Percentiles rank a stretch among this genome's conserved stretches.
Conservation (phyloP, 2,113 vertebrate genomes). For the Neofelis nebulosa region DNA sequence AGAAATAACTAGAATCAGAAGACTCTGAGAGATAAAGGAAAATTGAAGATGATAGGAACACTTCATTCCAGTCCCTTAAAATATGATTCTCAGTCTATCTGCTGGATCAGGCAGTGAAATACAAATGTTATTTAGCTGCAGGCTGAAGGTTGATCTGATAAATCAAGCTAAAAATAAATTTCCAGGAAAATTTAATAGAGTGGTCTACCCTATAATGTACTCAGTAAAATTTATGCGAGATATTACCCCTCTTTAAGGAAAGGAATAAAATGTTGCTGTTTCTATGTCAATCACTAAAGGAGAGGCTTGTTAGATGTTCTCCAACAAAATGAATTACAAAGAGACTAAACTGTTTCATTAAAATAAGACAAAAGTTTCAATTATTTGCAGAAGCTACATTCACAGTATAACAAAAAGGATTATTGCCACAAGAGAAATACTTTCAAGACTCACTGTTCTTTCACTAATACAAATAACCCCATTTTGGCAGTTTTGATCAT, state of each 20-base stretch:
- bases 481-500: conserved; percentile 53
- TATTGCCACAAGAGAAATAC: conserved; percentile 20
- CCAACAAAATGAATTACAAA: conserved; percentile 38
- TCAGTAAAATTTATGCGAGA: neutral
- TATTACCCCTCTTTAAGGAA: conserved; percentile 40
- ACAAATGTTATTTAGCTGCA: neutral
- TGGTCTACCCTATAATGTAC: neutral
- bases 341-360: neutral
- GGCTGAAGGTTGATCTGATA: neutral
- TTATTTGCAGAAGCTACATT: conserved; percentile 42
- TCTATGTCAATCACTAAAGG: neutral
- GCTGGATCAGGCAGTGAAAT: neutral
- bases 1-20: conserved; percentile 12
- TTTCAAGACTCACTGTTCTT: conserved; percentile 56
- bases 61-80: conserved; percentile 22
- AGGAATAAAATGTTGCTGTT: neutral
- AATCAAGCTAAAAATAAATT: conserved; percentile 47
- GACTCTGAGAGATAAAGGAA: neutral
- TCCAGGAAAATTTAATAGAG: conserved; percentile 2
- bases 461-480: conserved; percentile 43
- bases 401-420: conserved; percentile 18
- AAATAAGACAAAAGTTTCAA: conserved; percentile 51
- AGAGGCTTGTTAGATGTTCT: neutral
- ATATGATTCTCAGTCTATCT: neutral
- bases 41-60: neutral